These are phyloP conservation scores for Littorina saxatilis DNA, from an alignment of 1,140 invertebrate species.

Conservation along the genomic window DNA sequence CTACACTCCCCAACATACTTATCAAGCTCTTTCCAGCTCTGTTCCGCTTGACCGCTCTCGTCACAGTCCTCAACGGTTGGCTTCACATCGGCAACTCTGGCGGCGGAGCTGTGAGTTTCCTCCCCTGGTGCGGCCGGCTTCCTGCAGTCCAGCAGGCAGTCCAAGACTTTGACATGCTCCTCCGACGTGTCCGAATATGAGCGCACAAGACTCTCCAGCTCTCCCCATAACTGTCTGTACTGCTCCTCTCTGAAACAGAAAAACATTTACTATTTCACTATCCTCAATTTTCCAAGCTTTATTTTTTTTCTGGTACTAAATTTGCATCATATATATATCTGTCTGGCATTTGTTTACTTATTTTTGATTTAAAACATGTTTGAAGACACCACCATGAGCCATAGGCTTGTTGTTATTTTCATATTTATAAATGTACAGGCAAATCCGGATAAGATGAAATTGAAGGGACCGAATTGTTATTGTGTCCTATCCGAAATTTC, in stretches of 20 bases:
- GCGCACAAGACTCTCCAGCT: slow-evolving; percentile 89
- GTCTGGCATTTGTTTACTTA: too few relatives aligned
- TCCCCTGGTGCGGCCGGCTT: slow-evolving; percentile 74
- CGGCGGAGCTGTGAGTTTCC: slow-evolving; percentile 43
- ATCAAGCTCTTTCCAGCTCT: slow-evolving; percentile 80
- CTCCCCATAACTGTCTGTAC: slow-evolving; percentile 91
- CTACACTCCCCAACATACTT: slow-evolving; percentile 76
- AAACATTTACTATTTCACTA: too few relatives aligned
- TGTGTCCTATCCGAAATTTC: too few relatives aligned
- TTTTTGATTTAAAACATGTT: too few relatives aligned
- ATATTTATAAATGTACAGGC: too few relatives aligned
- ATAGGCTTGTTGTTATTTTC: too few relatives aligned
- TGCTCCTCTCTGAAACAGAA: slow-evolving; percentile 86
- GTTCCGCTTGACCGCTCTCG: slow-evolving; percentile 78
- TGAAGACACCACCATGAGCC: too few relatives aligned
- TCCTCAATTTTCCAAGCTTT: too few relatives aligned
- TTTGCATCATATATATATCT: too few relatives aligned
- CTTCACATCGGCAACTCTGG: slow-evolving; percentile 72
- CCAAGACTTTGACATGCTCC: slow-evolving; percentile 86
- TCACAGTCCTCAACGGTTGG: slow-evolving; percentile 11
- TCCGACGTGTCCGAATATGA: slow-evolving; percentile 83
- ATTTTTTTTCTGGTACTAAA: too few relatives aligned
- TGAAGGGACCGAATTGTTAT: too few relatives aligned
- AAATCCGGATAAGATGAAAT: too few relatives aligned
- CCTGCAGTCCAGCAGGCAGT: slow-evolving; percentile 89